Evolutionary conservation across 2,113 vertebrate genomes (phyloP).

Genomic region (Amphilophus citrinellus): DNA sequence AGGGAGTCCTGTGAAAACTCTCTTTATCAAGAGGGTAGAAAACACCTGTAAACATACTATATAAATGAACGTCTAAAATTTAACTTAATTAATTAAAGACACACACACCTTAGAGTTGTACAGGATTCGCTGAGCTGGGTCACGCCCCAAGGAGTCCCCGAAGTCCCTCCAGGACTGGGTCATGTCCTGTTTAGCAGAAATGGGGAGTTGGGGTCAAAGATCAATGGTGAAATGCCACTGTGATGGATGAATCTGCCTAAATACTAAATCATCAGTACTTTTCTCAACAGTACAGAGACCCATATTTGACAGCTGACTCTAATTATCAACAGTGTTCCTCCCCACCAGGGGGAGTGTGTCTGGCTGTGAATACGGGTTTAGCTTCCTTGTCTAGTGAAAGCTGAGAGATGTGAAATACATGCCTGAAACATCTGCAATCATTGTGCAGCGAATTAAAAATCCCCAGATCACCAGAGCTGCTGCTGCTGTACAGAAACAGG

Average conservation of each 20-base stretch:
- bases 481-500: neutral
- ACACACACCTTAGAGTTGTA: slow-evolving; percentile 83
- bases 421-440: slow-evolving; percentile 15
- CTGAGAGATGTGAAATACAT: neutral
- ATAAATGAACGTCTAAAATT: neutral
- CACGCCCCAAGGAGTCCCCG: slow-evolving; percentile 86
- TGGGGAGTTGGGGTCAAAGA: slow-evolving; percentile 52
- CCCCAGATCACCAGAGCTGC: neutral
- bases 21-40: neutral
- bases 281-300: slow-evolving; percentile 1
- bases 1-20: neutral
- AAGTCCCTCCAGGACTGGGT: slow-evolving; percentile 92
- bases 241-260: slow-evolving; percentile 40
- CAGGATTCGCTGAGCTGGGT: slow-evolving; percentile 86
- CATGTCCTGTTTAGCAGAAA: slow-evolving; percentile 86
- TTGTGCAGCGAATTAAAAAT: neutral
- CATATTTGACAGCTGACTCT: slow-evolving; percentile 9
- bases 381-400: neutral
- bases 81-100: neutral
- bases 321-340: slow-evolving; percentile 16
- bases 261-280: slow-evolving; percentile 9
- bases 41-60: neutral
- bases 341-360: slow-evolving; percentile 54
- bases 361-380: slow-evolving; percentile 1
- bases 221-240: slow-evolving; percentile 47